Evolutionary conservation across 2,888 invertebrate genomes (phyloP).

Genomic region (Dicycla oo): DNA sequence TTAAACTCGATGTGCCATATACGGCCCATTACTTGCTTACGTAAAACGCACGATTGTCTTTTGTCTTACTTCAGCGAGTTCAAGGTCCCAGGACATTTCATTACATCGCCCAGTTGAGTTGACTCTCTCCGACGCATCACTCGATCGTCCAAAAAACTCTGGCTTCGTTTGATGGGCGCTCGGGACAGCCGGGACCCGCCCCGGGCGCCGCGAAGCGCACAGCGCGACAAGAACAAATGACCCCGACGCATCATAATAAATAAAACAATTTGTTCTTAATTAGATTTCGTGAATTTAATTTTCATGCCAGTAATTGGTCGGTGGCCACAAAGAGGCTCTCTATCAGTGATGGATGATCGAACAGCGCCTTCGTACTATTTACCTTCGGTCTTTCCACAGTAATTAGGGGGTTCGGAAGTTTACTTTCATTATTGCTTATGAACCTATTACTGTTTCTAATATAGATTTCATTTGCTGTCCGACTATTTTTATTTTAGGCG

Average conservation of each 20-base stretch:
- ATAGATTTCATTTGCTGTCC: constrained; percentile 83
- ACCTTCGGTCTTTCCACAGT: constrained; percentile 83
- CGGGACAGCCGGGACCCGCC: constrained; percentile 79
- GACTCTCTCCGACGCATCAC: constrained; percentile 61
- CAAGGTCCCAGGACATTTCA: constrained; percentile 63
- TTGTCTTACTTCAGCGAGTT: constrained; percentile 48
- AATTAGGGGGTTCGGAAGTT: constrained; percentile 89
- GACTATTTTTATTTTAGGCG: constrained; percentile 73
- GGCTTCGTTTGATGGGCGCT: constrained; percentile 63
- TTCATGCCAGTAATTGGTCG: constrained; percentile 90
- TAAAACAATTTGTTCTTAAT: constrained; percentile 91
- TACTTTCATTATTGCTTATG: constrained; percentile 87
- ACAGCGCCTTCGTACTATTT: constrained; percentile 87
- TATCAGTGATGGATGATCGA: constrained; percentile 90
- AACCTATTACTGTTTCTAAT: constrained; percentile 87
- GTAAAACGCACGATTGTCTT: constrained; percentile 8
- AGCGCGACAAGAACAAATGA: constrained; percentile 89
- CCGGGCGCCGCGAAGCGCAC: constrained; percentile 83
- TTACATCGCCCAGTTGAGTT: constrained; percentile 53
- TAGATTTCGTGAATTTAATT: constrained; percentile 91
- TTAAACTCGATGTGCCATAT: background rate
- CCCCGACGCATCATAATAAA: constrained; percentile 90
- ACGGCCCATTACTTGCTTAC: constrained; percentile 6
- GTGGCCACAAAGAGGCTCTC: constrained; percentile 88
- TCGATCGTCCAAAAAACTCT: constrained; percentile 72